Base-by-base conservation (phyloP, 1,140 invertebrate genomes). In the Coenobita brevimanus region DNA sequence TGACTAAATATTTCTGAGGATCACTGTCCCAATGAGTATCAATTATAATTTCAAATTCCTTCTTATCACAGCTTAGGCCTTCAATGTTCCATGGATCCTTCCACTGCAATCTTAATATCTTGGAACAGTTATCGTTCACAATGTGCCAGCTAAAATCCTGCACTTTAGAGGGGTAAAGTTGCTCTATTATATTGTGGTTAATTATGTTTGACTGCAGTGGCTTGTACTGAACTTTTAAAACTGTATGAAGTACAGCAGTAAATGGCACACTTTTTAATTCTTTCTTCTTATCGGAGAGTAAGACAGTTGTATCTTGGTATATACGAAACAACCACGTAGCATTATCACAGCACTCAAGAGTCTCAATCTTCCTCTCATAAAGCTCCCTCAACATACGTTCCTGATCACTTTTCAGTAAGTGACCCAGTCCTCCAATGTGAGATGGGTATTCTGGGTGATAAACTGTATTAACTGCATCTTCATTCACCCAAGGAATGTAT, bases 401-500 rank as follows among this genome's bases (percentile, higher is more conserved):
- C 13, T 54, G 81, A 3, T 54, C 64, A 3, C 33, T 24, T 41
- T 17, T 30, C 30, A 64, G 24, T 36, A 82, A 54, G 21, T 82
- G 62, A 50, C 46, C 24, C n/a, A 82, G 64, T 6, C 81, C 81
- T 36, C 81, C 81, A 50, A 46, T 50, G 46, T 43, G 21, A 30
- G 36, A 30, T 2, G 81, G 62, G 30, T 82, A 82, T 36, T 69
- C 67, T 17, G 81, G 38, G n/a, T 82, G 81, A 71, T 50, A 71
- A 21, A 69, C 15, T 33, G 81, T 82, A 73, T 71, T 82, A 4
- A n/a, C 24, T 8, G 3, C 4, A 41, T 82, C 81, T 24, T 82
- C 41, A 73, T 82, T 82, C 24, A 71, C 24, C 81, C 81, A 82
- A 6, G 81, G 62, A 69, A 82, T 30, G 36, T 82, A 71, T 3